phyloP scores from a whole-genome alignment of 2,797 vertebrate species.

The Propithecus perrieri region DNA sequence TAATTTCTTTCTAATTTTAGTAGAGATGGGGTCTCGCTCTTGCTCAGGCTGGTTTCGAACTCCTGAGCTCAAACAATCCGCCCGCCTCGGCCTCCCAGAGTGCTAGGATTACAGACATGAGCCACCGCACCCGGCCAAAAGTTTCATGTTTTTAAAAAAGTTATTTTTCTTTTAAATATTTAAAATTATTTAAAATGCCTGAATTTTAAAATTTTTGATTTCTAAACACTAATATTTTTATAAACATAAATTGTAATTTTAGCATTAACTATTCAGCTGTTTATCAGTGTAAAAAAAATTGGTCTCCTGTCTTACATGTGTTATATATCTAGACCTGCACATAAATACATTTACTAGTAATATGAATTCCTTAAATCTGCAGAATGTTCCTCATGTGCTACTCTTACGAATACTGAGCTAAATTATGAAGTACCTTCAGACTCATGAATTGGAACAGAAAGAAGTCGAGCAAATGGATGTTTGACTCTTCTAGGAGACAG shows the following conservation, averaged over 20 bases:
- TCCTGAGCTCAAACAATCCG: too few species aligned
- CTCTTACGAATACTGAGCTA: not conserved
- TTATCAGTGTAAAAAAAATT: not conserved
- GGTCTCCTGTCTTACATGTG: not conserved
- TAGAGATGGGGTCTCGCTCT: too few species aligned
- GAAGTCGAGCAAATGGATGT: not conserved
- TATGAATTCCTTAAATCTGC: not conserved
- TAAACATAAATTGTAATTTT: not conserved
- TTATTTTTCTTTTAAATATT: not conserved
- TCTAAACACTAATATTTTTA: not conserved
- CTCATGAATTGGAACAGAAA: not conserved
- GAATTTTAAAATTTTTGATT: not conserved
- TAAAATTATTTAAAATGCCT: not conserved
- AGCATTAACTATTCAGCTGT: not conserved
- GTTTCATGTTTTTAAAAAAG: not conserved
- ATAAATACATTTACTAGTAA: slow-evolving; percentile 1
- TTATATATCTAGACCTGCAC: not conserved
- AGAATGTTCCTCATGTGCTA: not conserved
- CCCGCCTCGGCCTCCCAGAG: too few species aligned
- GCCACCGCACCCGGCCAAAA: not conserved
- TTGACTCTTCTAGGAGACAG: not conserved
- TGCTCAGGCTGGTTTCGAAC: too few species aligned
- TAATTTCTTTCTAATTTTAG: too few species aligned
- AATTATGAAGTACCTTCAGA: slow-evolving; percentile 17
- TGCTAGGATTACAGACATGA: too few species aligned